Evolutionary conservation across 2,888 invertebrate genomes (phyloP), one percentile per base, ranked within the genome.

Genomic region (Perizoma flavofasciatum): DNA sequence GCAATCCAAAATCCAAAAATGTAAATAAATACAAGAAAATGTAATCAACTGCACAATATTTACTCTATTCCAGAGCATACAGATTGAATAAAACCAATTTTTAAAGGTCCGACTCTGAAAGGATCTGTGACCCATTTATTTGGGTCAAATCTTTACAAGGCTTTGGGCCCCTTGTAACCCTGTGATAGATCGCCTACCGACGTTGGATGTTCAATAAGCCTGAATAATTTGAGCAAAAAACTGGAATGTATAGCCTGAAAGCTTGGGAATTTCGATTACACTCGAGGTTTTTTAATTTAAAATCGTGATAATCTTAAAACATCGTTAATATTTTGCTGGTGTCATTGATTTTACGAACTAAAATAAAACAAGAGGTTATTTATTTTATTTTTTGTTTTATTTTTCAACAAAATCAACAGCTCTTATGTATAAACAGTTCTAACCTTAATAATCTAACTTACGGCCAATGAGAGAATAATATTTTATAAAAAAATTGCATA

Each of bases 181-280:
- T 62, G 79, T 86, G 85, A 86, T 86, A 85, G 83, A 87, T 86
- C 79, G 79, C 78, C 75, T 68, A 73, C 79, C 75, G 73, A 81
- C 79, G 74, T 81, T 78, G 77, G 76, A 81, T 79, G 83, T 79
- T 82, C 84, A 84, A 86, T 85, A 86, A 85, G 81, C 82, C 74
- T 83, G 82, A 83, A 86, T 85, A 86, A 86, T 84, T 85, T 81
- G 77, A 71, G 75, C 73, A 78, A 85, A 85, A 86, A 84, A 81
- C 77, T 46, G 48, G 49, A 55, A 45, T 62, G 48, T 49, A 44
- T 55, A 55, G 49, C 32, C 44, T 48, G 50, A 54, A 47, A 61
- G 50, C 54, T 53, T 57, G 53, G 37, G 44, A 55, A 58, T 46
- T 49, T 43, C 52, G 52, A 57, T 57, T 57, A 40, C 40, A 32